These are phyloP conservation scores for Halcyon smyrnensis DNA, from an alignment of 2,797 vertebrate genomes.

Conservation along the genomic window DNA sequence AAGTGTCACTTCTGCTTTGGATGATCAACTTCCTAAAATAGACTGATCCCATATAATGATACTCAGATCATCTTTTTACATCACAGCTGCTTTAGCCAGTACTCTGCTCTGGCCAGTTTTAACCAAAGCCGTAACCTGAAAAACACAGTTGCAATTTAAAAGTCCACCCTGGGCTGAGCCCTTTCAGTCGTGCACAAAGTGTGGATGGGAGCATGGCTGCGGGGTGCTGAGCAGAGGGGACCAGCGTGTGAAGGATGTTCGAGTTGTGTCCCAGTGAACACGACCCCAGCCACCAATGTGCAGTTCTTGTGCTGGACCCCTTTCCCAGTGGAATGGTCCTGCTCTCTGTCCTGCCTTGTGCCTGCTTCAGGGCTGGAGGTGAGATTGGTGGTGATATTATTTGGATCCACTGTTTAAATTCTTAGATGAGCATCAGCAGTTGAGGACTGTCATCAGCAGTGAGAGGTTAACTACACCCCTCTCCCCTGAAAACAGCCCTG, in stretches of 20 bases:
- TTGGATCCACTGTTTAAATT: background rate
- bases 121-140: background rate
- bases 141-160: background rate
- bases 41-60: background rate
- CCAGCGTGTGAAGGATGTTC: rapidly evolving
- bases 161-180: background rate
- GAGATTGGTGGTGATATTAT: background rate
- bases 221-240: background rate
- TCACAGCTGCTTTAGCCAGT: background rate
- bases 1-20: background rate
- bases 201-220: background rate
- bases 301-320: background rate
- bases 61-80: background rate
- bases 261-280: too few species aligned
- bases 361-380: background rate
- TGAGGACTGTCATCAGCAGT: background rate
- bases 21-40: background rate
- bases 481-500: background rate
- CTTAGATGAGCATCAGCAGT: background rate
- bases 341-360: background rate
- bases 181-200: rapidly evolving
- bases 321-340: rapidly evolving
- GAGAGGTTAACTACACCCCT: background rate
- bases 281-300: rapidly evolving
- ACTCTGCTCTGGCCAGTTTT: background rate